Base-by-base conservation (phyloP, 2,113 vertebrate species). In the Chaetodon auriga region DNA sequence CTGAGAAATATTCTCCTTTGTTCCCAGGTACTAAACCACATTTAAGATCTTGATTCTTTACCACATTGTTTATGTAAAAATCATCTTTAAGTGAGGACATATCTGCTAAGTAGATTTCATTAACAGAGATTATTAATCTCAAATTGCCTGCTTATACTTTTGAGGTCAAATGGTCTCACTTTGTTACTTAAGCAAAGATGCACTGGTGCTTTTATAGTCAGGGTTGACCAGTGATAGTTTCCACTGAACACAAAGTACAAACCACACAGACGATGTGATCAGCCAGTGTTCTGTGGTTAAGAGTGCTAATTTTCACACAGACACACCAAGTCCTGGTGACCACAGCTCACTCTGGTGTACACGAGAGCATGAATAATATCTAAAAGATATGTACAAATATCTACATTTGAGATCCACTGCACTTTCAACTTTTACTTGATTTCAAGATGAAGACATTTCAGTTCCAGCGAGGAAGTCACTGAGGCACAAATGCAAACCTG, bases 401-500 rank as follows among this genome's bases (percentile, higher is more conserved):
- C 0, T 19, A 7, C 6, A 7, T 63, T 54, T 38, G 18, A 7
- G 45, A 41, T 64, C 9, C 5, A 11, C 7, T 7, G 30, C 7
- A 45, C 6, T 8, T 1, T 57, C 5, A 2, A n/a, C 51, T 65
- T 60, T 2, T 16, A 12, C 21, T 7, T 48, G 2, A 30, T 74
- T 74, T 72, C 5, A 62, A 21, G 60, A n/a, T 36, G n/a, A 60
- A 16, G 41, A 54, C 38, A 38, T 76, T 62, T 54, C 7, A 66
- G 51, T 41, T 48, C 4, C 43, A 61, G 19, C 4, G 66, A 51
- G 53, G 62, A 72, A 14, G 61, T 76, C 21, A 55, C 30, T 60
- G 21, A 55, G 14, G 53, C 21, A 41, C 48, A 80, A 43, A 85
- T 86, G 80, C 80, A 92, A 92, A 91, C 35, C 11, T 68, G 19